These are phyloP conservation scores for Platycheirus rosarum DNA, from an alignment of 2,888 invertebrate genomes.

Conservation along the genomic window DNA sequence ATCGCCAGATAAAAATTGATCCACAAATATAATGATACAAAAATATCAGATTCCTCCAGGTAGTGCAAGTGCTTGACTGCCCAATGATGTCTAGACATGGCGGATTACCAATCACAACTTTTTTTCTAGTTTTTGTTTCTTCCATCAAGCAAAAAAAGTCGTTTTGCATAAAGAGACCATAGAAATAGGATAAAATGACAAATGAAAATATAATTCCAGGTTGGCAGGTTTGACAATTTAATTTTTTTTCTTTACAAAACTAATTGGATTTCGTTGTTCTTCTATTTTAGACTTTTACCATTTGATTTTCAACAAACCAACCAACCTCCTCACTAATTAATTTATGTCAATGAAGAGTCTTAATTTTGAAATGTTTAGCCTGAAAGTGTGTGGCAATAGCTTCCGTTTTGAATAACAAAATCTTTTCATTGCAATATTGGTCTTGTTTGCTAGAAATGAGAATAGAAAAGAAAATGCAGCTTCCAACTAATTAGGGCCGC, in stretches of 20 bases:
- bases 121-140: neutral
- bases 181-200: neutral
- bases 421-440: conserved; percentile 1
- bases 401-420: neutral
- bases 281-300: conserved; percentile 20
- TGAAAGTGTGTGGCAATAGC: neutral
- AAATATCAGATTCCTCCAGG: no score
- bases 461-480: conserved; percentile 27
- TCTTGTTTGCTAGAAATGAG: no score
- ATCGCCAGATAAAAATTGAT: no score
- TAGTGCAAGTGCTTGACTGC: no score
- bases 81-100: no score
- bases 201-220: conserved; percentile 4
- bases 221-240: conserved; percentile 29
- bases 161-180: neutral
- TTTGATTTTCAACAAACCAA: conserved; percentile 8
- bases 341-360: conserved; percentile 17
- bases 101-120: no score
- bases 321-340: conserved; percentile 43
- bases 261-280: conserved; percentile 51
- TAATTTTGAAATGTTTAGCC: no score
- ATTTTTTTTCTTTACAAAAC: neutral
- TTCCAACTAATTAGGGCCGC: conserved; percentile 26
- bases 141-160: conserved; percentile 1
- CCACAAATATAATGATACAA: no score